Conservation (phyloP, 2,888 invertebrate species). For the Diaphora mendica region DNA sequence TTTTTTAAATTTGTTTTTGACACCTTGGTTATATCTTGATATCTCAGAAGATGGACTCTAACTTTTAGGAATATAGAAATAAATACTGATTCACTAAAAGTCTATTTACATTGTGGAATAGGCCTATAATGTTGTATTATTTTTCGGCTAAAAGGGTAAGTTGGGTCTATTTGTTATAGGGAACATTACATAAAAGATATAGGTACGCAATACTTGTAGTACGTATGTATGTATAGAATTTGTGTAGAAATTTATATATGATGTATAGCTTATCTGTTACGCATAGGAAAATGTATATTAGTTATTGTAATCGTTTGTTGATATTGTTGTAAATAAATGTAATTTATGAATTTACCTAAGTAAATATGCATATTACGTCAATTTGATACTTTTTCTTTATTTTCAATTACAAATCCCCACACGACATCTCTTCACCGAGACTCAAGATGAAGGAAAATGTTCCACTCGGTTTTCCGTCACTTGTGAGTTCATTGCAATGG, state of each 20-base stretch:
- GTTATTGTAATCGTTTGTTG: conserved; percentile 67
- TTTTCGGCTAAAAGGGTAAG: conserved; percentile 64
- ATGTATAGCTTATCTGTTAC: conserved; percentile 68
- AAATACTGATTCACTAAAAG: background rate
- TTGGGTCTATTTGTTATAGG: conserved; percentile 61
- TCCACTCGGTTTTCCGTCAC: too few species aligned
- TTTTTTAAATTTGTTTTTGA: too few species aligned
- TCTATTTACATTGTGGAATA: background rate
- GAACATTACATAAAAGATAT: conserved; percentile 57
- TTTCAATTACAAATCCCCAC: background rate
- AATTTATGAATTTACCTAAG: conserved; percentile 68
- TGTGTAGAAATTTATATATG: conserved; percentile 53
- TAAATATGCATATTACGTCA: conserved; percentile 57
- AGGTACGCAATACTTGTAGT: conserved; percentile 51
- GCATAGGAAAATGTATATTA: conserved; percentile 60
- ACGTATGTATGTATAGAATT: conserved; percentile 51
- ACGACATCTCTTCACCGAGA: too few species aligned
- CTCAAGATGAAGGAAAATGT: too few species aligned
- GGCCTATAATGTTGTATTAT: conserved; percentile 27
- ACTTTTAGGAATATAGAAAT: background rate
- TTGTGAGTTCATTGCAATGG: too few species aligned
- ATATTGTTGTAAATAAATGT: conserved; percentile 79
- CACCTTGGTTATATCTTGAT: too few species aligned
- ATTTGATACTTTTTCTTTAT: conserved; percentile 30
- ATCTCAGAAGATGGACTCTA: too few species aligned